Evolutionary conservation across 2,113 vertebrate genomes (phyloP).

Genomic region (Crotalus tigris): DNA sequence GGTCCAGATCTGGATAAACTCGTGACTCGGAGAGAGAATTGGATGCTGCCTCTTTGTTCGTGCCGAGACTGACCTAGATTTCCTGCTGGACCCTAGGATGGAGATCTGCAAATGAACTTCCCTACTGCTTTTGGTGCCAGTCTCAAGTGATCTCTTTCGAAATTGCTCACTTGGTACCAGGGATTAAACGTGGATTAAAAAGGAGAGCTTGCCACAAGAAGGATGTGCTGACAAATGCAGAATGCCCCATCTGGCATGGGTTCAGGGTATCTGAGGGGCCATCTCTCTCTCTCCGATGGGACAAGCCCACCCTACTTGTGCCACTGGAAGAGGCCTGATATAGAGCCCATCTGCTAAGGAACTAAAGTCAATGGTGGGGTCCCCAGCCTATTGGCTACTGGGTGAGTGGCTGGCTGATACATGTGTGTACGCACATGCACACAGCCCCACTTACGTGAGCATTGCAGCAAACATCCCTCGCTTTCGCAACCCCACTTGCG

Average conservation of each 20-base stretch:
- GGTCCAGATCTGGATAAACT: neutral
- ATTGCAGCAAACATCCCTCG: too few species aligned
- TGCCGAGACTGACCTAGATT: neutral
- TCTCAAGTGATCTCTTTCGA: neutral
- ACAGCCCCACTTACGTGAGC: too few species aligned
- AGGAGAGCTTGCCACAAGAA: neutral
- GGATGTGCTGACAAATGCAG: neutral
- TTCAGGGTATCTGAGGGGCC: neutral
- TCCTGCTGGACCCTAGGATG: neutral
- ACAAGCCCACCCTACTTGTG: neutral
- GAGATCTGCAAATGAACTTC: neutral
- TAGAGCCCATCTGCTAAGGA: neutral
- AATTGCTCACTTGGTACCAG: neutral
- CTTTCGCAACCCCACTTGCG: too few species aligned
- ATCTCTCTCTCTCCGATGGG: too few species aligned
- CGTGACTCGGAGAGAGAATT: neutral
- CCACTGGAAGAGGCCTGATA: neutral
- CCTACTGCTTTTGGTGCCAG: neutral
- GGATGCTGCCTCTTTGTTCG: neutral
- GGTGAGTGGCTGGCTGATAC: too few species aligned
- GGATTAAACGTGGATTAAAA: neutral
- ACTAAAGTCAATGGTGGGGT: neutral
- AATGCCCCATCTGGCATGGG: neutral
- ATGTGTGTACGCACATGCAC: too few species aligned
- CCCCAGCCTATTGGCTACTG: too few species aligned